Percentiles rank a stretch among this genome's conserved stretches.
phyloP scores from a whole-genome alignment of 37 sponge, comb jelly and placozoan species.

The Amphimedon queenslandica region DNA sequence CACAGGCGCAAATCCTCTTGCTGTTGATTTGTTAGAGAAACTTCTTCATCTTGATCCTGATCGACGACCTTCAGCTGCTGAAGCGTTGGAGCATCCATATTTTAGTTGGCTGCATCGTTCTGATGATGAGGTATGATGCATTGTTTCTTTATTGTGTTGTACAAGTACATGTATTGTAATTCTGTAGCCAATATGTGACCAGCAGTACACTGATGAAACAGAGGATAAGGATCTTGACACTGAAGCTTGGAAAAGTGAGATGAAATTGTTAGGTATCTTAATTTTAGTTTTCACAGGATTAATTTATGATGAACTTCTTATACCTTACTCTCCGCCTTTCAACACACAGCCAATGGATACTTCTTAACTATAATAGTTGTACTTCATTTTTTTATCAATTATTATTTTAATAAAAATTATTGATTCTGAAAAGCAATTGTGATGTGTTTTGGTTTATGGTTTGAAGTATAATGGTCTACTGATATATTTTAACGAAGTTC shows the following conservation, averaged over 20 bases:
- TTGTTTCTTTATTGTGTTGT: constrained; percentile 7
- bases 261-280: not conserved
- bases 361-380: too few relatives aligned
- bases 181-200: constrained; percentile 32
- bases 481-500: too few relatives aligned
- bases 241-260: constrained; percentile 46
- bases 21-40: constrained; percentile 62
- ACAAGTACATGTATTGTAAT: constrained; percentile 13
- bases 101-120: constrained; percentile 64
- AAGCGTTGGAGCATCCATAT: constrained; percentile 82
- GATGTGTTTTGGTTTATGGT: too few relatives aligned
- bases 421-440: too few relatives aligned
- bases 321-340: too few relatives aligned
- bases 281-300: too few relatives aligned
- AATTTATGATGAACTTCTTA: too few relatives aligned
- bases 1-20: constrained; percentile 75
- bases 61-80: constrained; percentile 57
- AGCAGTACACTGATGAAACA: constrained; percentile 29
- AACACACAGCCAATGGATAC: too few relatives aligned
- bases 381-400: too few relatives aligned
- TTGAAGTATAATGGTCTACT: too few relatives aligned
- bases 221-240: constrained; percentile 30
- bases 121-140: constrained; percentile 73
- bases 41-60: constrained; percentile 81
- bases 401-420: too few relatives aligned